Base-by-base conservation (phyloP, 2,113 vertebrate genomes). In the Phainopepla nitens region DNA sequence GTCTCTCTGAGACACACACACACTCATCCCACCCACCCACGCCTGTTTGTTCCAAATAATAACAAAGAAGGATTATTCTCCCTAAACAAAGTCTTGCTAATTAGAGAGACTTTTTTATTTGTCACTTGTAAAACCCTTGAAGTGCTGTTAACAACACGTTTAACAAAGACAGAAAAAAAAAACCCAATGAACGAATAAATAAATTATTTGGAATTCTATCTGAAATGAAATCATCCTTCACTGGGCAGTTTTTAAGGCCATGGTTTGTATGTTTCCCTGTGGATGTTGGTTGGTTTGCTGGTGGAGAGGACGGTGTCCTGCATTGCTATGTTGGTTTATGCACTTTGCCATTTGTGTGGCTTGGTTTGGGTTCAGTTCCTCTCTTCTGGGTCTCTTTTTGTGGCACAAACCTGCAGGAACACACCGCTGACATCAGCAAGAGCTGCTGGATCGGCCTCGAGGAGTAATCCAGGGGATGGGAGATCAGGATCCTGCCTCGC, bases 41-140 rank as follows among this genome's bases (percentile, higher is more conserved):
- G 54, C 31, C 89, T 69, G 60, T 65, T 89, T 58, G 8, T 54
- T 89, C 77, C 89, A 82, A 89, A 69, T 73, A 90, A 49, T 66
- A 76, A 51, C 23, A 33, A 62, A 71, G 84, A 69, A 36, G 80
- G 77, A 85, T 93, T 64, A 50, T 69, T 92, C 81, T 82, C 77
- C 81, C 80, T 65, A 89, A 80, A 96, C 41, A 92, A 92, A 94
- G 60, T 93, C 50, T 49, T 68, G 39, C 82, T 92, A 89, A 93
- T 94, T 82, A 93, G 60, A 57, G 68, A 45, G 82, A 61, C 31
- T 66, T 89, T 66, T 82, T 49, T 77, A 69, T 77, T 95, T 85
- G 82, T 41, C 64, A 17, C 86, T 81, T 5, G 51, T 61, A 91
- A 91, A 77, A 76, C 42, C 58, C 84, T 92, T 71, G 75, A 89